Evolutionary conservation across 2,888 invertebrate genomes (phyloP).

Genomic region (Cecidostiba fungosa): DNA sequence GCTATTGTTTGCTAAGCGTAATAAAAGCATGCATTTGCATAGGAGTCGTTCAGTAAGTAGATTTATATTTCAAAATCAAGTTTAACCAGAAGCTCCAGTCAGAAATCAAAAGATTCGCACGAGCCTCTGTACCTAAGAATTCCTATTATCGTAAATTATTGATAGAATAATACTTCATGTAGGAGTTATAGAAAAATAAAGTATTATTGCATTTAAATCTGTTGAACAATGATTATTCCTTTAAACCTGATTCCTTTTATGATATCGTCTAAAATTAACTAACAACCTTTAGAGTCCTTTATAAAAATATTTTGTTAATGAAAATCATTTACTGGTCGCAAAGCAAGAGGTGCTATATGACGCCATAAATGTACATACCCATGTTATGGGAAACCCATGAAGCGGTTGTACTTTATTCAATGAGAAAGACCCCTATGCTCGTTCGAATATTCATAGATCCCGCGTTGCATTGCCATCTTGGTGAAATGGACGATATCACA

Average conservation of each 20-base stretch:
- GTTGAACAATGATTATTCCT: slow-evolving; percentile 22
- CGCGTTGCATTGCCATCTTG: no score
- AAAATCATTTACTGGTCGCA: no score
- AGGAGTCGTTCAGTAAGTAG: slow-evolving; percentile 60
- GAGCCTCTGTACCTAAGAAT: slow-evolving; percentile 72
- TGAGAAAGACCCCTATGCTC: no score
- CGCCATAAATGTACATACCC: no score
- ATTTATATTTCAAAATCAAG: slow-evolving; percentile 63
- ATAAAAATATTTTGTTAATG: no score
- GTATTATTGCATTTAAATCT: slow-evolving; percentile 74
- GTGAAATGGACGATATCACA: no score
- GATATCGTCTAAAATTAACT: not conserved
- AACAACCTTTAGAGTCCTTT: no score
- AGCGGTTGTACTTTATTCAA: no score
- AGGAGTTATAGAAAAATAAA: slow-evolving; percentile 74
- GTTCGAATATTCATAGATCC: no score
- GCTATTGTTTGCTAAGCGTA: not conserved
- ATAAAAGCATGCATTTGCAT: slow-evolving; percentile 61
- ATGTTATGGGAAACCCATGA: no score
- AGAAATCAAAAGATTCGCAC: slow-evolving; percentile 65
- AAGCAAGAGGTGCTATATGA: no score
- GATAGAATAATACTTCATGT: slow-evolving; percentile 70
- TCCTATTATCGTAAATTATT: slow-evolving; percentile 73
- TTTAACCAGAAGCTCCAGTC: slow-evolving; percentile 63
- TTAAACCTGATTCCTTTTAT: not conserved